These are phyloP conservation scores for Kryptopterus vitreolus DNA, from an alignment of 2,797 vertebrate species.

Conservation along the genomic window DNA sequence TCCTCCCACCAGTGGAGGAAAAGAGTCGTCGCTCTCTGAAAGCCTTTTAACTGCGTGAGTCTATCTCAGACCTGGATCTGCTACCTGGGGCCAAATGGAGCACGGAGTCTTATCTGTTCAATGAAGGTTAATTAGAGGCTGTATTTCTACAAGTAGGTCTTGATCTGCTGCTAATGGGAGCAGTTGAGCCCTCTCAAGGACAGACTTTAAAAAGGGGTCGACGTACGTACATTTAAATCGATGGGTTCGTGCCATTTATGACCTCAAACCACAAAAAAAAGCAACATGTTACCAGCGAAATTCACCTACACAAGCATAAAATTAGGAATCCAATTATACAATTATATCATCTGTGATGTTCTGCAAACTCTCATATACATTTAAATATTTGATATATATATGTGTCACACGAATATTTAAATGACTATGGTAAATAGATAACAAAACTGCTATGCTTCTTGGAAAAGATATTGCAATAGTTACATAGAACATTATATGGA, in stretches of 20 bases:
- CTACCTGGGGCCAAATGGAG: slow-evolving; percentile 66
- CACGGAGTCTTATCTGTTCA: slow-evolving; percentile 64
- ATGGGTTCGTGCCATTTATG: no score
- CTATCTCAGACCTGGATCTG: slow-evolving; percentile 57
- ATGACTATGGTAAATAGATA: background rate
- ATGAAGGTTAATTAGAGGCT: slow-evolving; percentile 63
- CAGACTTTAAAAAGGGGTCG: background rate
- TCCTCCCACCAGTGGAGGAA: slow-evolving; percentile 20
- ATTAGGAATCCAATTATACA: no score
- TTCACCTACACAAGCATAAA: background rate
- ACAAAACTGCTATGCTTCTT: background rate
- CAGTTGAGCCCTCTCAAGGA: background rate
- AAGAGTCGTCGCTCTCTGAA: background rate
- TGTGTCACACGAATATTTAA: no score
- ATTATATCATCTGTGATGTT: no score
- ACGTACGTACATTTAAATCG: background rate
- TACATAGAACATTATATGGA: background rate
- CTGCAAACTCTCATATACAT: no score
- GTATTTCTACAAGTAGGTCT: slow-evolving; percentile 50
- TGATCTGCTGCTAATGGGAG: slow-evolving; percentile 25
- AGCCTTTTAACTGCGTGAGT: background rate
- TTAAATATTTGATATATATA: no score
- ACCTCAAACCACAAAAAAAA: background rate
- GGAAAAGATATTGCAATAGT: background rate
- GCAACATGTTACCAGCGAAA: background rate